Evolutionary conservation across 2,113 vertebrate species (phyloP).

Genomic region (Mystacornis crossleyi): DNA sequence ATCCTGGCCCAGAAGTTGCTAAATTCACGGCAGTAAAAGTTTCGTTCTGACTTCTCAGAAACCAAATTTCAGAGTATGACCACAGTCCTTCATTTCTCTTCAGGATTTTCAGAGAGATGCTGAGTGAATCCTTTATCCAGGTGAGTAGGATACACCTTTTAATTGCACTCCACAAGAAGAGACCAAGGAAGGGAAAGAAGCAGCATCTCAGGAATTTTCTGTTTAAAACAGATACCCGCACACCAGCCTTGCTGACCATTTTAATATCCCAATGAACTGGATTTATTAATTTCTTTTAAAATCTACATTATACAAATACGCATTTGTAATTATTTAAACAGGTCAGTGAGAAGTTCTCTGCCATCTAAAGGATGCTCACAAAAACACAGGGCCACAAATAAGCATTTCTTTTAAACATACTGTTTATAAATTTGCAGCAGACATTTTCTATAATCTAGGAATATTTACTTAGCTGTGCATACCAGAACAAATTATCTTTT

Average conservation of each 20-base stretch:
- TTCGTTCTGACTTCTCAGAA: conserved; percentile 27
- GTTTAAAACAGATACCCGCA: neutral
- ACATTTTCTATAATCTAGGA: neutral
- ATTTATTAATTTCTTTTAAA: neutral
- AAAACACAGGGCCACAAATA: neutral
- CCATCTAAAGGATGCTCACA: neutral
- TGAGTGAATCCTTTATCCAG: neutral
- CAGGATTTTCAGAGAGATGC: neutral
- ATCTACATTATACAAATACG: neutral
- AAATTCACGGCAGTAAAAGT: neutral
- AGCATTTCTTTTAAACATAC: neutral
- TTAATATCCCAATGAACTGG: too few relatives aligned
- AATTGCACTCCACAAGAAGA: neutral
- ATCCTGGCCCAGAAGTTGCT: neutral
- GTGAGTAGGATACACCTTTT: neutral
- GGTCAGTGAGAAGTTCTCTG: neutral
- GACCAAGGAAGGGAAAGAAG: neutral
- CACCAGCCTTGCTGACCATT: neutral
- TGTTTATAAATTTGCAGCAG: neutral
- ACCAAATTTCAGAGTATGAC: neutral
- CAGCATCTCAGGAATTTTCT: neutral
- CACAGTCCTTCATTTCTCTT: neutral
- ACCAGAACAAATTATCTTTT: neutral
- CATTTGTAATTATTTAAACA: neutral
- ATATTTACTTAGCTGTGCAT: neutral